Evolutionary conservation across 2,797 vertebrate species (phyloP).

Genomic region (Galago senegalensis): DNA sequence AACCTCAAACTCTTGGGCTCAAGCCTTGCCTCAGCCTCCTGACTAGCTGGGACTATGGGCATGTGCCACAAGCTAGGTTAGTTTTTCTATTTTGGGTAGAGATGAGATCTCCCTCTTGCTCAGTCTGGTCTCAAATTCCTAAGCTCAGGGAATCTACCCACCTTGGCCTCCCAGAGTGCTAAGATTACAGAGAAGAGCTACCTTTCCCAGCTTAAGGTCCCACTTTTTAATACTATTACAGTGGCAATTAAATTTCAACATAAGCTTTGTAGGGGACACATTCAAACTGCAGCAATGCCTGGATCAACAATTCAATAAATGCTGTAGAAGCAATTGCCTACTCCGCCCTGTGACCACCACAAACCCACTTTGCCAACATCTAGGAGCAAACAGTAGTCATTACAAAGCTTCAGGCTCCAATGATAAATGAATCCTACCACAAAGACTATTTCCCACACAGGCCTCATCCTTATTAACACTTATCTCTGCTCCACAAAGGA

Average conservation of each 20-base stretch:
- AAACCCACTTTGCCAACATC: background rate
- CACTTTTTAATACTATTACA: background rate
- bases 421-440: background rate
- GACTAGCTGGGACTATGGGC: too few relatives aligned
- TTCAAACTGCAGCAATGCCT: background rate
- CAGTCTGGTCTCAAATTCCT: too few relatives aligned
- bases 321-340: background rate
- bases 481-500: background rate
- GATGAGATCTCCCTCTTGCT: too few relatives aligned
- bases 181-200: too few relatives aligned
- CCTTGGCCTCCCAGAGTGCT: too few relatives aligned
- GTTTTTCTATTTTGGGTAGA: too few relatives aligned
- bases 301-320: background rate
- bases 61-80: too few relatives aligned
- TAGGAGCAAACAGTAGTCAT: background rate
- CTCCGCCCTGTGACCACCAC: background rate
- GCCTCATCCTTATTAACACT: background rate
- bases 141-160: too few relatives aligned
- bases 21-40: too few relatives aligned
- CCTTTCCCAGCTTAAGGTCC: background rate
- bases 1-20: too few relatives aligned
- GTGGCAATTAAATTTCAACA: background rate
- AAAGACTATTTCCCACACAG: background rate
- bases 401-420: background rate
- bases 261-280: background rate